Evolutionary conservation across 2,888 invertebrate genomes (phyloP).

Genomic region (Lathronympha strigana): DNA sequence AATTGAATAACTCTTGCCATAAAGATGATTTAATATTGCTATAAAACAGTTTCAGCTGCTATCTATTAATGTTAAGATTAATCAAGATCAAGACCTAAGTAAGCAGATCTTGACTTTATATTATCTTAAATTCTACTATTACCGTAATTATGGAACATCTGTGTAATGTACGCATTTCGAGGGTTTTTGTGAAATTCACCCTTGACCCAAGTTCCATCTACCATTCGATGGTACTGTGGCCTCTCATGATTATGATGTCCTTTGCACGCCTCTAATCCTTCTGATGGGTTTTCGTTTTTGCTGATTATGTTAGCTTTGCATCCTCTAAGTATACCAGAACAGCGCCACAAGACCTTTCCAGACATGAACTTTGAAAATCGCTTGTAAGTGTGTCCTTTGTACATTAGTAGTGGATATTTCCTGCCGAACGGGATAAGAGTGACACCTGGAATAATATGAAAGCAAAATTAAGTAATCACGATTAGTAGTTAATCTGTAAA

Average conservation of each 20-base stretch:
- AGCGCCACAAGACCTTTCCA: slow-evolving; percentile 44
- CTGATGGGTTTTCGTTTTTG: slow-evolving; percentile 34
- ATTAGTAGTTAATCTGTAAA: too few relatives aligned
- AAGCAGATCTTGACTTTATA: not conserved
- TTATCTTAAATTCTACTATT: not conserved
- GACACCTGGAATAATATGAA: slow-evolving; percentile 25
- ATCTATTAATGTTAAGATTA: too few relatives aligned
- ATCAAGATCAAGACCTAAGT: too few relatives aligned
- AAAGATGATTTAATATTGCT: too few relatives aligned
- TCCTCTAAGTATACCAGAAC: slow-evolving; percentile 42
- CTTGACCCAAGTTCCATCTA: slow-evolving; percentile 41
- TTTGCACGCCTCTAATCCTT: slow-evolving; percentile 36
- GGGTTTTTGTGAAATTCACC: slow-evolving; percentile 10
- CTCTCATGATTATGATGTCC: slow-evolving; percentile 44
- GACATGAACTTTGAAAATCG: slow-evolving; percentile 30
- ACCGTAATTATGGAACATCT: slow-evolving; percentile 1
- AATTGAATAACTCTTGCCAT: too few relatives aligned
- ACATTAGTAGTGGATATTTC: slow-evolving; percentile 43
- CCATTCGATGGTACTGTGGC: slow-evolving; percentile 38
- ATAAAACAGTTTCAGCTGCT: too few relatives aligned
- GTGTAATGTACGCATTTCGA: not conserved
- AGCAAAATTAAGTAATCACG: not conserved
- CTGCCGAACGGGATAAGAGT: slow-evolving; percentile 40
- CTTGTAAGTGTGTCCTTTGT: slow-evolving; percentile 41
- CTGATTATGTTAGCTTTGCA: slow-evolving; percentile 44